Conservation (phyloP, 2,888 invertebrate species). For the Ecliptopera silaceata region DNA sequence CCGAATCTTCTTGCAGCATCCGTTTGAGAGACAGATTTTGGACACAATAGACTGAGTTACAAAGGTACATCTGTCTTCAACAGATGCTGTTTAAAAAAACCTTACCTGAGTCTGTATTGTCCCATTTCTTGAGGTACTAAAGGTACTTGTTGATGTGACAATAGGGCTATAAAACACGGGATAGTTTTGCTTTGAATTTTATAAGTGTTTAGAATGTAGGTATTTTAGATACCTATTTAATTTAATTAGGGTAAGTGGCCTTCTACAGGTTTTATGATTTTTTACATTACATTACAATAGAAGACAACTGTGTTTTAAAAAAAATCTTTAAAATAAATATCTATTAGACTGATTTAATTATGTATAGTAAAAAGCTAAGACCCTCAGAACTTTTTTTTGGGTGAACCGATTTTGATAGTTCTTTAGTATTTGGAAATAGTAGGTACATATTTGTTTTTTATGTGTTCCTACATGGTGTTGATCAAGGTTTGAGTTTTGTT, state of each 20-base stretch:
- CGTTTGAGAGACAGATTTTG: slow-evolving; percentile 23
- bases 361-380: too few species aligned
- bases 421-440: too few species aligned
- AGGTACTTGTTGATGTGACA: slow-evolving; percentile 41
- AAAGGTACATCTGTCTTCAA: slow-evolving; percentile 73
- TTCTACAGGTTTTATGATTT: too few species aligned
- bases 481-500: too few species aligned
- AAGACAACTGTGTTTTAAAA: too few species aligned
- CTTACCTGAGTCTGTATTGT: slow-evolving; percentile 65
- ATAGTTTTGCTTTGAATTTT: slow-evolving; percentile 8
- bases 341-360: too few species aligned
- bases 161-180: slow-evolving; percentile 18
- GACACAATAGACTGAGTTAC: slow-evolving; percentile 36
- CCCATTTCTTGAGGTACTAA: slow-evolving; percentile 46
- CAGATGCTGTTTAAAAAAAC: slow-evolving; percentile 71
- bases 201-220: background rate
- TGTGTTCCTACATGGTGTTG: too few species aligned
- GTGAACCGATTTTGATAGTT: too few species aligned
- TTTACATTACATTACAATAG: too few species aligned
- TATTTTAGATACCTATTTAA: background rate
- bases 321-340: too few species aligned
- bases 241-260: background rate
- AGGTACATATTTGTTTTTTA: too few species aligned
- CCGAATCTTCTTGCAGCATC: slow-evolving; percentile 17
- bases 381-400: too few species aligned